Base-by-base conservation (phyloP, 1,140 invertebrate species). In the Anoplolepis gracilipes region DNA sequence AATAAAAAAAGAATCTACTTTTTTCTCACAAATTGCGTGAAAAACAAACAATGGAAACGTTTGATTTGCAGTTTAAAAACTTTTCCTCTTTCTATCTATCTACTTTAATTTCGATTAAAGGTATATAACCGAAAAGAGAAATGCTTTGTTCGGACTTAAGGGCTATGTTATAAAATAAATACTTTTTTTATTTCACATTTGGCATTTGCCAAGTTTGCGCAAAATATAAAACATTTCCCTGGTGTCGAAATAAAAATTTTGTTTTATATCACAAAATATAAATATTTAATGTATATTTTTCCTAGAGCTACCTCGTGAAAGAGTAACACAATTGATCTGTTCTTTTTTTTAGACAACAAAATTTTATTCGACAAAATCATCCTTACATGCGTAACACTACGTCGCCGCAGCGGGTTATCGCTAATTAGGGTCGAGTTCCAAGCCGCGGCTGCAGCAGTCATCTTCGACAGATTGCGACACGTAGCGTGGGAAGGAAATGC, bases 351-450 rank as follows among this genome's bases (percentile, higher is more conserved):
- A 89, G 57, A 77, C 49, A 88, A 88, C 81, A 49, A 73, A 76
- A 88, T 81, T 84, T 78, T 81, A 88, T 88, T 85, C 69, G 39
- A 85, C 36, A 88, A 76, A 61, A 75, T 69, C 57, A 78, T 69
- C 53, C 57, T 67, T 88, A 89, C 85, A 89, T 76, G n/a, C 28
- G 46, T 61, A 70, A 84, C 46, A 13, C 42, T 79, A 85, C 75
- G 84, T 70, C 25, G 57, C 46, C 73, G 59, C 25, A 64, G 57
- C 39, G 36, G 36, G 0, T 77, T 39, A 77, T 46, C 39, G 57
- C 75, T 77, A 77, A 77, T 77, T 28, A 59, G 75, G 59, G 39
- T 64, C 57, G 39, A 28, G 19, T 13, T 77, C 59, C 57, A 77
- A 77, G 57, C 73, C 57, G 42, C 42, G 42, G 30, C 70, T 76